A percentile compares a stretch with the other conserved stretches of the same genome.
Conservation (phyloP, 92 coral and sea anemone genomes). For the Galaxea fascicularis region DNA sequence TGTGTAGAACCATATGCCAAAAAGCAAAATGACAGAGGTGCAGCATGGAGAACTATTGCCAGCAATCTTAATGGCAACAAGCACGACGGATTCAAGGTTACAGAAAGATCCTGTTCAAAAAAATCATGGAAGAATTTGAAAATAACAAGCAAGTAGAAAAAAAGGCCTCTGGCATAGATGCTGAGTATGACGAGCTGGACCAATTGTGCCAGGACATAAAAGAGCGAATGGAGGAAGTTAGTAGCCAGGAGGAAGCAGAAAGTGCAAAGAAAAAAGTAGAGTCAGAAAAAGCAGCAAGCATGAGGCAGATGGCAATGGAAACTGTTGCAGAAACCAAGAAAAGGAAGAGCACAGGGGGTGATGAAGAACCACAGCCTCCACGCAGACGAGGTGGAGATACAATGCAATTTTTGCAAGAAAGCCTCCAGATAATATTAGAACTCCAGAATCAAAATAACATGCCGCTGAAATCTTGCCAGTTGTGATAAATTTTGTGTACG, state of each 20-base stretch:
- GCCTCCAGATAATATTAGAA: conserved; percentile 31
- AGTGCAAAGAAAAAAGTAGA: too few relatives aligned
- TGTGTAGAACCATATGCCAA: conserved; percentile 41
- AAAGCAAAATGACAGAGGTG: conserved; percentile 43
- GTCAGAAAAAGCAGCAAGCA: conserved; percentile 39
- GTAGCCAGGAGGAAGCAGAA: conserved; percentile 7
- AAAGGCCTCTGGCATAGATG: conserved; percentile 47
- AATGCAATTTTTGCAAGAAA: conserved; percentile 36
- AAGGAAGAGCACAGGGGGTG: conserved; percentile 32
- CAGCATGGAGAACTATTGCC: conserved; percentile 51
- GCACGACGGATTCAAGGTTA: conserved; percentile 37
- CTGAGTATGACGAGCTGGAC: conserved; percentile 44
- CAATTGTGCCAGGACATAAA: conserved; percentile 35
- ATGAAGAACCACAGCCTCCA: conserved; percentile 35
- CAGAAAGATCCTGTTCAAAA: conserved; percentile 48
- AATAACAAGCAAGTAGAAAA: conserved; percentile 43
- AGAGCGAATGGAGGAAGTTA: conserved; percentile 32
- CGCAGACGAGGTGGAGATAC: conserved; percentile 49
- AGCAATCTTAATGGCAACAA: conserved; percentile 24
- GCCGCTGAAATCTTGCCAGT: conserved; percentile 30
- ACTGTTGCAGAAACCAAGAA: conserved; percentile 39
- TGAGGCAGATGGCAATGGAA: conserved; percentile 47
- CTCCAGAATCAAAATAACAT: conserved; percentile 34
- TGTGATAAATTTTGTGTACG: conserved; percentile 16
- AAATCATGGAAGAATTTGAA: conserved; percentile 42